Conservation (phyloP, 2,888 invertebrate species). For the Ophraella communa region DNA sequence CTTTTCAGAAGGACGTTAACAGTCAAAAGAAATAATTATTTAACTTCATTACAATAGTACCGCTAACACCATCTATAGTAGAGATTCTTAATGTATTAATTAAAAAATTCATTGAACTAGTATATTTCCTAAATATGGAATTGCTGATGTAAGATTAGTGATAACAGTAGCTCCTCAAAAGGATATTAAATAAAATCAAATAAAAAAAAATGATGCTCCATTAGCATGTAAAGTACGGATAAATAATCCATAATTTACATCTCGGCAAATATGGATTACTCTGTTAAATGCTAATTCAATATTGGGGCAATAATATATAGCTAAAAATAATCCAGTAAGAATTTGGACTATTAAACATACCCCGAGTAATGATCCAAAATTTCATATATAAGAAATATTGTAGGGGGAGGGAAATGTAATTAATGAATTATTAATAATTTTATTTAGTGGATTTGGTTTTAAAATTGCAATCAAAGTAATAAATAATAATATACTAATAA, state of each 20-base stretch:
- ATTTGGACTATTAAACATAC: constrained; percentile 72
- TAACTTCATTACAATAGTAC: no score
- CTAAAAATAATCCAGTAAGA: constrained; percentile 71
- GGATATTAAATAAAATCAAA: constrained; percentile 74
- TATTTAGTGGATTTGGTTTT: constrained; percentile 62
- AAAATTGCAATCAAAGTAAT: no score
- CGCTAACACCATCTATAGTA: no score
- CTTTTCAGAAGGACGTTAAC: no score
- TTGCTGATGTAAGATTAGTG: constrained; percentile 72
- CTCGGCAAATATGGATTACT: constrained; percentile 72
- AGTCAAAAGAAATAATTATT: no score
- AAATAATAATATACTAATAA: no score
- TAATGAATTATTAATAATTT: constrained; percentile 67
- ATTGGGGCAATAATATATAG: constrained; percentile 73
- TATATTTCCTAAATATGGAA: constrained; percentile 70
- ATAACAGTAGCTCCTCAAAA: constrained; percentile 76
- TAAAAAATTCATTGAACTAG: constrained; percentile 76
- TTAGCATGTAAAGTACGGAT: constrained; percentile 73
- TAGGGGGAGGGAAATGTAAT: constrained; percentile 67
- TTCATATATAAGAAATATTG: constrained; percentile 72
- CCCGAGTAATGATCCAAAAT: constrained; percentile 72
- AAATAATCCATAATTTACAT: constrained; percentile 74
- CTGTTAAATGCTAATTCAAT: constrained; percentile 70
- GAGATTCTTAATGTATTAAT: no score
- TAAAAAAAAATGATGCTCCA: constrained; percentile 76